Base-by-base conservation (phyloP, 1,140 invertebrate species). In the Drosophila tsacasi region DNA sequence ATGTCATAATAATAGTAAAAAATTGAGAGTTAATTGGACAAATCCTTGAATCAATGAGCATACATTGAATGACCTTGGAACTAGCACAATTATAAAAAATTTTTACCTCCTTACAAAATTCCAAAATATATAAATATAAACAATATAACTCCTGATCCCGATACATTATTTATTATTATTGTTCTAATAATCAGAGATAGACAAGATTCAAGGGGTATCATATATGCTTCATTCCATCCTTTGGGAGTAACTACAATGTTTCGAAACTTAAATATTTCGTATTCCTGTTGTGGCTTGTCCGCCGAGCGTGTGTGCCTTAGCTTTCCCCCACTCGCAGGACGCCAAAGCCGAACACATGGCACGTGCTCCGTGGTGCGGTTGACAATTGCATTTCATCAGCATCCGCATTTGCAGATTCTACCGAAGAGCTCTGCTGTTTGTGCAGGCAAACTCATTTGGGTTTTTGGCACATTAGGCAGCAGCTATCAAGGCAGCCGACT, bases 371-470 rank as follows among this genome's bases (percentile, higher is more conserved):
- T 83, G 71, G 64, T 85, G 83, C 82, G 74, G 79, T 83, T 80
- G 74, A 78, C 80, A 65, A 89, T 84, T 83, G 68, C 85, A 89
- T 83, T 68, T 81, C 84, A 89, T 71, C 58, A 39, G 65, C 42
- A 78, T 46, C 55, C 42, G 65, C 68, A 80, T 67, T 69, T 55
- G 55, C 50, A 46, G 27, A 37, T 47, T 62, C 40, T 60, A 62
- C 27, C 27, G n/a, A 17, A 10, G 66, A 42, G 54, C 17, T 49
- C 57, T 52, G 68, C 44, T 57, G 68, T 58, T 77, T 76, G 68
- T 78, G 68, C 72, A 77, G 84, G 76, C 72, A 77, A 89, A 89
- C 80, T 83, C 75, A 86, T 86, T 86, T 86, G 79, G 60, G 80
- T 87, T 86, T 83, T 83, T 65, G 79, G 62, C 80, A 73, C 69